Base-by-base conservation (phyloP, 2,888 invertebrate genomes). In the Rhagium mordax region DNA sequence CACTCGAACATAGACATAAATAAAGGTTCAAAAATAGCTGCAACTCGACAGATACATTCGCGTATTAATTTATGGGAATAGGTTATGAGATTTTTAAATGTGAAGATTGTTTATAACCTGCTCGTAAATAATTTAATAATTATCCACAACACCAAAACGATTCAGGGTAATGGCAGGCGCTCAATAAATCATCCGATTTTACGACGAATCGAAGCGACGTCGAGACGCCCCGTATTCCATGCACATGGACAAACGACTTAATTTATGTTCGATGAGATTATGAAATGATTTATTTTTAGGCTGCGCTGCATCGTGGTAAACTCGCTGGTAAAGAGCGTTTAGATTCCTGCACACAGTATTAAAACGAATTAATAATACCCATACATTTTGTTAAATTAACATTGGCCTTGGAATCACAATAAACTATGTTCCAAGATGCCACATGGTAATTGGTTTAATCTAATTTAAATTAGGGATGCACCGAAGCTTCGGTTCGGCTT, bases 131-230 rank as follows among this genome's bases (percentile, higher is more conserved):
- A 69, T 69, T 53, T 53, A 24, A 69, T 69, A 61, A 69, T 69
- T 69, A 53, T 33, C 51, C 49, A 29, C 60, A 48, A 47, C n/a
- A 61, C 21, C 48, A 13, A 48, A 33, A 69, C 48, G 29, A 51
- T 53, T 16, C 27, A 8, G 24, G 27, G 49, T 62, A 24, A 60
- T 61, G 62, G 59, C 7, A 70, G 27, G 18, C 69, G 51, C 61
- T 29, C 59, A 24, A 71, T 74, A 71, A 69, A 74, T 69, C 55
- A 55, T 51, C 10, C 33, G 57, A 70, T 57, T 72, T 74, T 74
- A 72, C 53, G 66, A 47, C 72, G 70, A 72, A 75, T 75, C 72
- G 71, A 74, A 74, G 53, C 24, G 71, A 71, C 61, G 64, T 71
- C 59, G 27, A 55, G 75, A 71, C 71, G 75, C 71, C 71, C 59